These are phyloP conservation scores for Montipora sp. DNA, from an alignment of 64 coral and sea anemone genomes.

Conservation along the genomic window DNA sequence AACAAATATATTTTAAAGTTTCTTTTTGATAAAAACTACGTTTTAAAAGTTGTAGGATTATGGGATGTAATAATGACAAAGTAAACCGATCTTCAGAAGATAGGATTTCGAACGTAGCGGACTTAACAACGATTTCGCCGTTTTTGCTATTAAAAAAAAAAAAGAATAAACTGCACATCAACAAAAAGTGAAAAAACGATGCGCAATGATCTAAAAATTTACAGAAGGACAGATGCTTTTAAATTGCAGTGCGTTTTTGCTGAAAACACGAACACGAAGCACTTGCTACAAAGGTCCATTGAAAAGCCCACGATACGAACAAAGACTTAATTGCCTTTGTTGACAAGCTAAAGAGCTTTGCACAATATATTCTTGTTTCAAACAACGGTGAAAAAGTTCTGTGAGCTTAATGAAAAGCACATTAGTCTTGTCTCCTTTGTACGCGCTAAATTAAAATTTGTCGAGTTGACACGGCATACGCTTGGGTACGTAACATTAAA, in stretches of 20 bases:
- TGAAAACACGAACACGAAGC: background rate
- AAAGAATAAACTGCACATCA: no score
- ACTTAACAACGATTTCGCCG: no score
- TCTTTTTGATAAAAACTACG: background rate
- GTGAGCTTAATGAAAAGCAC: constrained; percentile 3
- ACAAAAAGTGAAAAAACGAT: no score
- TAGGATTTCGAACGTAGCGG: no score
- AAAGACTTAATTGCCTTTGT: constrained; percentile 58
- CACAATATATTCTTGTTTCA: constrained; percentile 32
- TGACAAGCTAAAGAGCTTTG: constrained; percentile 30
- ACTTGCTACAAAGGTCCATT: constrained; percentile 10
- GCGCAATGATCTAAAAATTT: background rate
- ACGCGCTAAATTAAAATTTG: background rate
- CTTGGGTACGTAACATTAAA: background rate
- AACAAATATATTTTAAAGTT: background rate
- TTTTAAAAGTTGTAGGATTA: no score
- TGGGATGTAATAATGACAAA: no score
- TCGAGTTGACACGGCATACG: background rate
- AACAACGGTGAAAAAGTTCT: constrained; percentile 24
- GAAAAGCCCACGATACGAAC: constrained; percentile 17
- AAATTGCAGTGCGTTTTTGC: background rate
- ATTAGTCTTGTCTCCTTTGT: constrained; percentile 18
- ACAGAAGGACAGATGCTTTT: background rate
- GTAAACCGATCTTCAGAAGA: no score
- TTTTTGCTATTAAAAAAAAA: no score